Base-by-base conservation (phyloP, 2,888 invertebrate genomes). In the Alloplasta piceator region DNA sequence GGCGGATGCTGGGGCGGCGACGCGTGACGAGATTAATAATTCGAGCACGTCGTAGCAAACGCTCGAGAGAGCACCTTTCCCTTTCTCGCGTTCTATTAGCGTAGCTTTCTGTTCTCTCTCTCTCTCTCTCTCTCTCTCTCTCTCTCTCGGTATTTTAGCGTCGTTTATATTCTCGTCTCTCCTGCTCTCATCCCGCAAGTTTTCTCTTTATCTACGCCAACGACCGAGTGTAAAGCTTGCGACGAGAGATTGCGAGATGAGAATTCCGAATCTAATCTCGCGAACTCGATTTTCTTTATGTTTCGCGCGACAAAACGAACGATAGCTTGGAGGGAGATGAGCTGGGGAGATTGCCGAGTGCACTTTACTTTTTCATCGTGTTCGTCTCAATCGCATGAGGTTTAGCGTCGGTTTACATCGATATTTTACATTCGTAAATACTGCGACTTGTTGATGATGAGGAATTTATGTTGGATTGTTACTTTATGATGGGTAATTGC, bases 1-100 rank as follows among this genome's bases (percentile, higher is more conserved):
- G 77, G 76, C 85, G 86, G 85, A 85, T 86, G 84, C 82, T 80
- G 78, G 85, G 86, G 85, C 85, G 88, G 85, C 84, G 86, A 87
- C 86, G 86, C 87, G 86, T 87, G 86, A 86, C 88, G 85, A 85
- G 87, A 85, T 88, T 88, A 87, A 88, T 87, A 88, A 88, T 88
- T 86, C 85, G 77, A 66, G 83, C 83, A 83, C 82, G 85, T 81
- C 72, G 78, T 81, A 81, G 82, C 82, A 84, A 83, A 86, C 75
- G 84, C 76, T 80, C 80, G 70, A 26, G 26, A 26, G 26, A 78
- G 76, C 77, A 77, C 75, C 77, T 79, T 74, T 68, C 71, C 75
- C 74, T 82, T 72, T 78, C 72, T 79, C 68, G 67, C 72, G 50
- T 78, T 72, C 71, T 56, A 55, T 82, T 48, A 56, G 39, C 48